Conservation (phyloP, 2,113 vertebrate species). For the Amazona guildingii region DNA sequence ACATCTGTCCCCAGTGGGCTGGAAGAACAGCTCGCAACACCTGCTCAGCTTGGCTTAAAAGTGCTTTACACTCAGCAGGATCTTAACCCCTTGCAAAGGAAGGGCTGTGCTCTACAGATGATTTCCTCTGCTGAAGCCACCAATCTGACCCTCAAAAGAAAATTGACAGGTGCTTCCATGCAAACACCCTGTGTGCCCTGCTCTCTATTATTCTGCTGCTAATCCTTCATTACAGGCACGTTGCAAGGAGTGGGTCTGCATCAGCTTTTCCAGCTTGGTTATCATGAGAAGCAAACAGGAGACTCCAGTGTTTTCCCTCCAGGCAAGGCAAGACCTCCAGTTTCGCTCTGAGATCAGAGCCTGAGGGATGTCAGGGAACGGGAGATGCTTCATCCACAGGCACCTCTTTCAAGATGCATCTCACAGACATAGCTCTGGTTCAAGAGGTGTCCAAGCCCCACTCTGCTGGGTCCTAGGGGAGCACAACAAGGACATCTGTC, state of each 20-base stretch:
- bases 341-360: background rate
- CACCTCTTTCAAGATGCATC: background rate
- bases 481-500: background rate
- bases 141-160: background rate
- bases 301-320: background rate
- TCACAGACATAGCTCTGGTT: background rate
- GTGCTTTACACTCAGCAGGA: background rate
- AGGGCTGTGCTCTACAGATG: background rate
- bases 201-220: background rate
- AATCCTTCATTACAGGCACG: fast-evolving
- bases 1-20: background rate
- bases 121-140: background rate
- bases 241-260: background rate
- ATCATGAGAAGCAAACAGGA: background rate
- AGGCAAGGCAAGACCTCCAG: background rate
- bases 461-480: background rate
- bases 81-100: background rate
- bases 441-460: background rate
- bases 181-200: fast-evolving
- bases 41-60: background rate
- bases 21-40: background rate
- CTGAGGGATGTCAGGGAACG: background rate
- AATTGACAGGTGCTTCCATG: background rate
- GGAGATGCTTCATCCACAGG: background rate
- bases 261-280: background rate